Evolutionary conservation across 1,140 invertebrate genomes (phyloP).

Genomic region (Elysia chlorotica): DNA sequence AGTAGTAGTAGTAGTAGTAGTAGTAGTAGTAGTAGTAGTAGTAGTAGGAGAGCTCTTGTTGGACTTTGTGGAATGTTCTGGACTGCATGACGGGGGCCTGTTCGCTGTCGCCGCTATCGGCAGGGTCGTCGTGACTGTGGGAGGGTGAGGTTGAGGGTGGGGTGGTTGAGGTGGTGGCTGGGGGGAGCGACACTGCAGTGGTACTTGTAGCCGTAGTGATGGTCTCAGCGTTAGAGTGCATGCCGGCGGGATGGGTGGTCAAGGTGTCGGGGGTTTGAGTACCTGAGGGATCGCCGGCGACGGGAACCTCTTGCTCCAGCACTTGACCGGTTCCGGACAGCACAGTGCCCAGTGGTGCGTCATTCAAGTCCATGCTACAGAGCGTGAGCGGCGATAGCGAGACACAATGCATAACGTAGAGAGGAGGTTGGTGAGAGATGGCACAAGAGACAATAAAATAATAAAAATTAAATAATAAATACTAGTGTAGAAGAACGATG

Average conservation of each 20-base stretch:
- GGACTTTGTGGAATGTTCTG: constrained; percentile 48
- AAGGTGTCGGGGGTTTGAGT: too few relatives aligned
- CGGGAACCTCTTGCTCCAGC: constrained; percentile 18
- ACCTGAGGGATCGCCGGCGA: too few relatives aligned
- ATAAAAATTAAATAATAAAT: background rate
- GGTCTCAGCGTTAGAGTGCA: background rate
- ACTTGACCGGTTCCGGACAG: constrained; percentile 36
- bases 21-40: too few relatives aligned
- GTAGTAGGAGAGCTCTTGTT: constrained; percentile 39
- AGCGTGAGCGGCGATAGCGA: too few relatives aligned
- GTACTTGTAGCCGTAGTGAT: background rate
- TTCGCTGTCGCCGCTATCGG: too few relatives aligned
- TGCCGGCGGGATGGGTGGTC: background rate
- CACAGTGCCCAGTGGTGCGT: constrained; percentile 30
- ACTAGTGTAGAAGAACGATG: background rate
- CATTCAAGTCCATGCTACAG: constrained; percentile 41
- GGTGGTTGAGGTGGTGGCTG: too few relatives aligned
- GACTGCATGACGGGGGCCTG: constrained; percentile 55
- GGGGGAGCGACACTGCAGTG: too few relatives aligned
- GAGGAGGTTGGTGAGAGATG: background rate
- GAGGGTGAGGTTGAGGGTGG: background rate
- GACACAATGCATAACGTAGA: background rate
- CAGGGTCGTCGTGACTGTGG: background rate
- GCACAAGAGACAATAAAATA: background rate
- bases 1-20: too few relatives aligned